These are phyloP conservation scores for Borostomias antarcticus DNA, from an alignment of 2,797 vertebrate species.

Conservation along the genomic window DNA sequence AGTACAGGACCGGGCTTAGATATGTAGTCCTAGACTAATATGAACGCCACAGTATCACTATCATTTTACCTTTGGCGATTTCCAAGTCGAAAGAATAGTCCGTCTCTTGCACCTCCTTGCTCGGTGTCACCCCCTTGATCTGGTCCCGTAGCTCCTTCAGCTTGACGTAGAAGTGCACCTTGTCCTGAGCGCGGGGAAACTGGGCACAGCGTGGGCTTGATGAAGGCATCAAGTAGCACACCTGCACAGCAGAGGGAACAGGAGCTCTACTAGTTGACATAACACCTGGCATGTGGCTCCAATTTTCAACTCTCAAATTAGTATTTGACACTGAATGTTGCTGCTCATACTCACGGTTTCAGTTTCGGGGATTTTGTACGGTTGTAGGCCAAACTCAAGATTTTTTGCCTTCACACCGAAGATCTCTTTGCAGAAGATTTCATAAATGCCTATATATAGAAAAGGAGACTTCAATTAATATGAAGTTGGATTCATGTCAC, in stretches of 20 bases:
- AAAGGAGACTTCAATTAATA: not conserved
- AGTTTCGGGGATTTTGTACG: constrained; percentile 94
- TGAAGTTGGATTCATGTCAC: not conserved
- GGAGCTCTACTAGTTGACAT: no score
- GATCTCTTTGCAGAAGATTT: constrained; percentile 97
- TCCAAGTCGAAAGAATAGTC: constrained; percentile 88
- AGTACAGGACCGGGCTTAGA: no score
- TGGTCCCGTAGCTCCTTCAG: constrained; percentile 93
- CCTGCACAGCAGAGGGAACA: constrained; percentile 63
- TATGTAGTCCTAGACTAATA: no score
- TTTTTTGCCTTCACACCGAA: constrained; percentile 97
- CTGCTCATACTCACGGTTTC: constrained; percentile 88
- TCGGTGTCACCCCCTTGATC: constrained; percentile 77
- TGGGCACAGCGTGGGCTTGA: constrained; percentile 97
- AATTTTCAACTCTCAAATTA: not conserved
- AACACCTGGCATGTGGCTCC: no score
- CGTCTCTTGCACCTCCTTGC: constrained; percentile 78
- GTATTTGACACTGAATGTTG: not conserved
- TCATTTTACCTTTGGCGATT: constrained; percentile 89
- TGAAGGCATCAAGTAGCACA: constrained; percentile 96
- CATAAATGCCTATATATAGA: constrained; percentile 92
- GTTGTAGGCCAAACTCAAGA: constrained; percentile 94
- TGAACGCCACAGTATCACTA: not conserved
- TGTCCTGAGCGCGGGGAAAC: constrained; percentile 97
- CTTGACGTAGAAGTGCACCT: constrained; percentile 98